A percentile compares a stretch with the other conserved stretches of the same genome.
phyloP scores from a whole-genome alignment of 2,113 vertebrate genomes.

The Corynorhinus townsendii region DNA sequence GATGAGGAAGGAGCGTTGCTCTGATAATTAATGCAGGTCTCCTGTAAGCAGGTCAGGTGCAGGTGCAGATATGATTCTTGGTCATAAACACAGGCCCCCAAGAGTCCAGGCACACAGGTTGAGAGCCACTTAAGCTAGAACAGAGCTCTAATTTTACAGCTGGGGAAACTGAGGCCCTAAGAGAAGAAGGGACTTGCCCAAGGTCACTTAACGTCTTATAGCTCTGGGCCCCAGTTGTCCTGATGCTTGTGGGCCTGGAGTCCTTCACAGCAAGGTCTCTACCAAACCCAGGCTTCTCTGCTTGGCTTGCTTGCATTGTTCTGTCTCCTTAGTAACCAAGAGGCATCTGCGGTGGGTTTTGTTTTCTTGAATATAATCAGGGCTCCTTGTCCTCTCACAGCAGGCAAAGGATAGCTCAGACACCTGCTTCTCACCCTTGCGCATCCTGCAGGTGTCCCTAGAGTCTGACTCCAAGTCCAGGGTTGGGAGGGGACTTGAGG shows the following conservation, averaged over 20 bases:
- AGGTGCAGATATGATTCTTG: neutral
- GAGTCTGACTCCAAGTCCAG: neutral
- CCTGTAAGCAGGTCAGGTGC: neutral
- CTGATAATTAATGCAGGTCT: neutral
- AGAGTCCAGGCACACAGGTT: too few species aligned
- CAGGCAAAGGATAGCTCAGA: neutral
- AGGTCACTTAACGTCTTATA: neutral
- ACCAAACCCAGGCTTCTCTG: neutral
- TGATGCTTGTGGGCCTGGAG: neutral
- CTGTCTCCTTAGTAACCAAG: neutral
- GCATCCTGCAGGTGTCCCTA: neutral
- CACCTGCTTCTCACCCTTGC: neutral
- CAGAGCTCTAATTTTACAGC: neutral
- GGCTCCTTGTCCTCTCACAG: neutral
- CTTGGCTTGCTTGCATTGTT: neutral
- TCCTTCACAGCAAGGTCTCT: neutral
- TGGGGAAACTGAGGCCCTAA: neutral
- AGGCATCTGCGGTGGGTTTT: neutral
- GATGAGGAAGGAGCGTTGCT: neutral
- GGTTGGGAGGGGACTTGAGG: too few species aligned
- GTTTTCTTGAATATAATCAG: neutral
- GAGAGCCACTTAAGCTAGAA: neutral
- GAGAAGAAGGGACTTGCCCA: neutral
- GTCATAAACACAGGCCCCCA: neutral
- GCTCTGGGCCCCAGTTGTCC: neutral